Evolutionary conservation across 2,888 invertebrate species (phyloP), one percentile per base, ranked within the genome.

Genomic region (Syritta pipiens): DNA sequence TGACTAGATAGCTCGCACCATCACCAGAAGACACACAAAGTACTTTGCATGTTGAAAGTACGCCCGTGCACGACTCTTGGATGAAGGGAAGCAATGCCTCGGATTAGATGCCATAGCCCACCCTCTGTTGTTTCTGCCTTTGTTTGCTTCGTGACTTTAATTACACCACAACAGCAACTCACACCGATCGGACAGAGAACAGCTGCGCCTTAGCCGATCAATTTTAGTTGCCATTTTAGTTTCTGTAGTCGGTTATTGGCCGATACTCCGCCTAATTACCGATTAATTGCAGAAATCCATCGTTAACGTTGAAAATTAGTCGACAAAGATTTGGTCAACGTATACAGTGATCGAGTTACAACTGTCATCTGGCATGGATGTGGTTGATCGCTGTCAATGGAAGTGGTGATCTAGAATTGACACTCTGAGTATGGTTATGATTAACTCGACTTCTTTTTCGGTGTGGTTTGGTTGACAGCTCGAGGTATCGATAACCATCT

Each of bases 221-320:
- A n/a, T n/a, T n/a, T n/a, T n/a, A n/a, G n/a, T n/a, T n/a, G n/a
- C n/a, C n/a, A n/a, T n/a, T n/a, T n/a, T n/a, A n/a, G n/a, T n/a
- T n/a, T n/a, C n/a, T n/a, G n/a, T n/a, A n/a, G n/a, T n/a, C n/a
- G n/a, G n/a, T n/a, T n/a, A n/a, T n/a, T n/a, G n/a, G 26, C 35
- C 32, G 22, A 57, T 32, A 59, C 35, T 62, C 48, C 57, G 55
- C 49, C 76, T 76, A 76, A 76, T 76, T 62, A 69, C 9, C 69
- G 63, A 51, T 69, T 76, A 76, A 76, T 74, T 72, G 71, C 35
- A 42, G 32, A 42, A 57, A 76, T 62, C 62, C 55, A 76, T 42
- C 22, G 32, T n/a, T 30, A 44, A 9, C 19, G 24, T 35, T 9
- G 48, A 46, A 35, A 40, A 62, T 62, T 71, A 48, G 37, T 55